These are phyloP conservation scores for Luffia ferchaultella DNA, from an alignment of 2,888 invertebrate species.

Conservation along the genomic window DNA sequence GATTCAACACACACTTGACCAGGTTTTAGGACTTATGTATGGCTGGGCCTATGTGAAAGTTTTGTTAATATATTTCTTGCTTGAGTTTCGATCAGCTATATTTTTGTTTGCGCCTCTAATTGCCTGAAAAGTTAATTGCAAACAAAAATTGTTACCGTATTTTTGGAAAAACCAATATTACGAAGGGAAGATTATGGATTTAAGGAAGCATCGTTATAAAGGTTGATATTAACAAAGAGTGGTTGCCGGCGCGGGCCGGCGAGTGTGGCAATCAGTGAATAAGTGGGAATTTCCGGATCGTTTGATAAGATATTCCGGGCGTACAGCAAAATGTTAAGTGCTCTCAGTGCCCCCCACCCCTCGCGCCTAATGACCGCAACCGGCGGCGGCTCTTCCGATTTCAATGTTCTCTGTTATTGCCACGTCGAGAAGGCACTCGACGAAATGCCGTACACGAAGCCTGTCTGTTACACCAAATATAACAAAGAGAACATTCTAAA, in stretches of 20 bases:
- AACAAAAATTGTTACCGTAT: too few relatives aligned
- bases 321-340: conserved; percentile 49
- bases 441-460: background rate
- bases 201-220: background rate
- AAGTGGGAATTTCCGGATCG: conserved; percentile 63
- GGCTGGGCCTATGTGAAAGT: too few relatives aligned
- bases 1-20: too few relatives aligned
- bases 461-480: background rate
- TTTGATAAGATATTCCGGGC: conserved; percentile 48
- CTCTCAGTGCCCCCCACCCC: conserved; percentile 22
- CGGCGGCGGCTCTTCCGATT: background rate
- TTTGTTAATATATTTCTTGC: too few relatives aligned
- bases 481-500: background rate
- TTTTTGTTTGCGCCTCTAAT: too few relatives aligned
- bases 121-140: too few relatives aligned
- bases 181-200: background rate
- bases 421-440: background rate
- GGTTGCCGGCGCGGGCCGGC: background rate
- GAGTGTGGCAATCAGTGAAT: conserved; percentile 61
- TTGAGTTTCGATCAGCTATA: too few relatives aligned
- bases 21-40: too few relatives aligned
- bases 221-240: background rate
- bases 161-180: background rate
- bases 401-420: background rate
- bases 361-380: background rate